Evolutionary conservation across 2,888 invertebrate species (phyloP).

Genomic region (Polydrusus pterygomalis): DNA sequence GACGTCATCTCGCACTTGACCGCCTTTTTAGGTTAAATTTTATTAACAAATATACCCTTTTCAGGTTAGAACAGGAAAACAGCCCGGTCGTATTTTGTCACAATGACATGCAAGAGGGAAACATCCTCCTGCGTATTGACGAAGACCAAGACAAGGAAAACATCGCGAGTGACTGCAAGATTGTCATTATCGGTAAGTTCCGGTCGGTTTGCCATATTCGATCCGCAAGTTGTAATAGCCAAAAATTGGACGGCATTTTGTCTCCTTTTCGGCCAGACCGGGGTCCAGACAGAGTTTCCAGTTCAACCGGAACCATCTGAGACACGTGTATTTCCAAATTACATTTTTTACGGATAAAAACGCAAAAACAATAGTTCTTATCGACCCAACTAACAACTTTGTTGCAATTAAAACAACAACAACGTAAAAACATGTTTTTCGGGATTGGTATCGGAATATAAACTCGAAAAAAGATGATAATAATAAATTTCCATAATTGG

Average conservation of each 20-base stretch:
- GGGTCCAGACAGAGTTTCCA: no score
- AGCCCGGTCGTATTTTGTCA: slow-evolving; percentile 95
- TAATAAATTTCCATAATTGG: neutral
- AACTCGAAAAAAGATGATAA: neutral
- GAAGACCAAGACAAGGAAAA: slow-evolving; percentile 61
- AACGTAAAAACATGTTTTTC: no score
- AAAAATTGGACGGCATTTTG: no score
- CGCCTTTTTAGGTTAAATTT: no score
- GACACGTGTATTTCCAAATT: no score
- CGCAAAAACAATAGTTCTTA: neutral
- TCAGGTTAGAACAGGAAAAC: slow-evolving; percentile 73
- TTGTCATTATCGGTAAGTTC: slow-evolving; percentile 69
- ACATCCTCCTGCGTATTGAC: slow-evolving; percentile 76
- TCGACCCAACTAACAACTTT: neutral
- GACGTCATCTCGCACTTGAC: no score
- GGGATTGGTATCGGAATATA: no score
- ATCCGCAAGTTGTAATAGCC: no score
- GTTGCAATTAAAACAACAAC: no score
- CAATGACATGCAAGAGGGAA: slow-evolving; percentile 95
- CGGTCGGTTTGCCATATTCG: neutral
- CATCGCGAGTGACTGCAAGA: slow-evolving; percentile 62
- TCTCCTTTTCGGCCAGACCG: no score
- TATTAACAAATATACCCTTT: neutral
- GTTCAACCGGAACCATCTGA: no score
- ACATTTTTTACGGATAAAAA: no score